Conservation (phyloP, 2,113 vertebrate genomes). For the Struthio camelus region DNA sequence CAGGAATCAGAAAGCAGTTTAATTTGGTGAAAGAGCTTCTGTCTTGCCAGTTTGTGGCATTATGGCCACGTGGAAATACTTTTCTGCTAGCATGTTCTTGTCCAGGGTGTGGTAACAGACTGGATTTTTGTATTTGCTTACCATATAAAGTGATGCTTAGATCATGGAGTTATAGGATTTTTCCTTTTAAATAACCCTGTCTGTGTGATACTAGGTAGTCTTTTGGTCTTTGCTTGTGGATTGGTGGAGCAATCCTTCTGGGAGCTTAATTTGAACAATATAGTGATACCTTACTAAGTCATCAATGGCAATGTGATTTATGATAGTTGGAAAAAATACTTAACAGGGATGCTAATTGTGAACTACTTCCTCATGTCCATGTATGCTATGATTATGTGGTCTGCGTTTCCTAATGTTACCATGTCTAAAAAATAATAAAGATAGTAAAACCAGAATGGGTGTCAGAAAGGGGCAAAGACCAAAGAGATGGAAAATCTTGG, state of each 20-base stretch:
- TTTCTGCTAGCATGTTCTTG: neutral
- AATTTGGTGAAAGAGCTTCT: neutral
- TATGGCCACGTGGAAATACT: neutral
- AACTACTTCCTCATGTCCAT: neutral
- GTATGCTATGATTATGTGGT: neutral
- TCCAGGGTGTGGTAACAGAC: neutral
- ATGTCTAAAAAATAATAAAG: rapidly evolving
- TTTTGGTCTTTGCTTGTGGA: neutral
- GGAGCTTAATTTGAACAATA: neutral
- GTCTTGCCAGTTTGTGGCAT: neutral
- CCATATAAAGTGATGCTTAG: neutral
- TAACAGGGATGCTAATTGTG: neutral
- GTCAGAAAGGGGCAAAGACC: neutral
- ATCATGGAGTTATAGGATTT: neutral
- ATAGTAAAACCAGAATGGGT: neutral
- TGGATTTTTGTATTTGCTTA: neutral
- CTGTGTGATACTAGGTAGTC: neutral
- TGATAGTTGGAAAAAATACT: neutral
- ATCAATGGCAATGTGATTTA: neutral
- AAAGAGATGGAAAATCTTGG: neutral
- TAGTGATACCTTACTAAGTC: neutral
- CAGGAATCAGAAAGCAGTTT: neutral
- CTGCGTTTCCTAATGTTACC: neutral
- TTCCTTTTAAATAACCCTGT: neutral
- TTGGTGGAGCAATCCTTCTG: neutral